phyloP scores from a whole-genome alignment of 2,113 vertebrate species.

The Thunnus maccoyii region DNA sequence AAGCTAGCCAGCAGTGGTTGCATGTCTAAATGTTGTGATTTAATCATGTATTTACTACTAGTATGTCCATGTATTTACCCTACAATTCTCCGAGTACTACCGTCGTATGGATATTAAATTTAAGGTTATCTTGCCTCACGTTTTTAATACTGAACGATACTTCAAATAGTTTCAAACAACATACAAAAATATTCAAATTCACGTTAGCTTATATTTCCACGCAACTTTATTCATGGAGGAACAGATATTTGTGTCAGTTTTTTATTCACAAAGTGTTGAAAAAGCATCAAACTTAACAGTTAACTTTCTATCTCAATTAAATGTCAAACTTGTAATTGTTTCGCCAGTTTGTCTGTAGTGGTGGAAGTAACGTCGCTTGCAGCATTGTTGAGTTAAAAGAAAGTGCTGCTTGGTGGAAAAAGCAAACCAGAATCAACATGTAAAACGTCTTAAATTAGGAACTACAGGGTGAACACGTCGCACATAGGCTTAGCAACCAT shows the following conservation, averaged over 20 bases:
- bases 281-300: no score
- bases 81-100: background rate
- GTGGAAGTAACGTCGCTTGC: background rate
- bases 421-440: background rate
- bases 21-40: background rate
- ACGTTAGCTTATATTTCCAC: background rate
- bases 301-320: background rate
- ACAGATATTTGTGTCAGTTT: background rate
- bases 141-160: no score
- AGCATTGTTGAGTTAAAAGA: no score
- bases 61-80: background rate
- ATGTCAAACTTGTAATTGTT: background rate
- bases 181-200: background rate
- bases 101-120: no score
- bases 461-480: no score
- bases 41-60: background rate
- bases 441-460: no score
- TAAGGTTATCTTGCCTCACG: accelerated
- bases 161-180: background rate
- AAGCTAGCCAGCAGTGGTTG: background rate
- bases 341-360: background rate
- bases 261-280: background rate
- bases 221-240: background rate
- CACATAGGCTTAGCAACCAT: background rate
- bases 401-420: background rate